These are phyloP conservation scores for Phalacrocorax pelagicus DNA, from an alignment of 2,113 vertebrate genomes.

Conservation along the genomic window DNA sequence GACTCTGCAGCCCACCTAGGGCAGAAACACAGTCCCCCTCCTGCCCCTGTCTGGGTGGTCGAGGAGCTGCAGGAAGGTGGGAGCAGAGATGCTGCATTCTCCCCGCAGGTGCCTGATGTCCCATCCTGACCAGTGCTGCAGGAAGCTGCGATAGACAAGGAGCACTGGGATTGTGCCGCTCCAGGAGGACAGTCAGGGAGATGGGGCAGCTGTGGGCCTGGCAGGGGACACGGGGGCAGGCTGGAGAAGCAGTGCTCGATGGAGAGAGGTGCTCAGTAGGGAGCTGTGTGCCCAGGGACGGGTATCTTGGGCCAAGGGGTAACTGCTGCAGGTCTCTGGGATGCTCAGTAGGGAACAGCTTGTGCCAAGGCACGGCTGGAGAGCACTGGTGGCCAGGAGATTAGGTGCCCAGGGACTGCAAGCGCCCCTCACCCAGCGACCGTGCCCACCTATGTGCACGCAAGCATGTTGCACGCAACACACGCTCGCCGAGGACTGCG, in stretches of 20 bases:
- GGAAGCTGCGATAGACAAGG: rapidly evolving
- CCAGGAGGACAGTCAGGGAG: rapidly evolving
- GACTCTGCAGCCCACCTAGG: too few relatives aligned
- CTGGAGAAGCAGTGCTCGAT: not conserved
- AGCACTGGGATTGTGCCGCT: not conserved
- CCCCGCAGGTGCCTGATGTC: rapidly evolving
- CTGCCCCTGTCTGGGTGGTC: rapidly evolving
- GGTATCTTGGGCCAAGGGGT: rapidly evolving
- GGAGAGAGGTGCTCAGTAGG: not conserved
- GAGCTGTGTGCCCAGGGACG: not conserved
- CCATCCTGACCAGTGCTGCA: not conserved
- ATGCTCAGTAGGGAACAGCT: not conserved
- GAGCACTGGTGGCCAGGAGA: not conserved
- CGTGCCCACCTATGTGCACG: not conserved
- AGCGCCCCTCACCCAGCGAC: rapidly evolving
- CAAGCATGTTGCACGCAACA: not conserved
- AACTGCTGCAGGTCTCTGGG: rapidly evolving
- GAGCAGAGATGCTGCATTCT: not conserved
- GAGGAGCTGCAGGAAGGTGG: not conserved
- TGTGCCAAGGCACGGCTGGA: rapidly evolving
- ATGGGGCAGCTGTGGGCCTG: not conserved
- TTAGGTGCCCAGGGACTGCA: not conserved
- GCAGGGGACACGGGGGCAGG: not conserved
- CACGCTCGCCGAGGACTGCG: rapidly evolving
- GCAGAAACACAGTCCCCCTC: too few relatives aligned